Percentiles rank a stretch among this genome's conserved stretches.
phyloP scores from a whole-genome alignment of 2,888 invertebrate genomes.

The Acronicta aceris region DNA sequence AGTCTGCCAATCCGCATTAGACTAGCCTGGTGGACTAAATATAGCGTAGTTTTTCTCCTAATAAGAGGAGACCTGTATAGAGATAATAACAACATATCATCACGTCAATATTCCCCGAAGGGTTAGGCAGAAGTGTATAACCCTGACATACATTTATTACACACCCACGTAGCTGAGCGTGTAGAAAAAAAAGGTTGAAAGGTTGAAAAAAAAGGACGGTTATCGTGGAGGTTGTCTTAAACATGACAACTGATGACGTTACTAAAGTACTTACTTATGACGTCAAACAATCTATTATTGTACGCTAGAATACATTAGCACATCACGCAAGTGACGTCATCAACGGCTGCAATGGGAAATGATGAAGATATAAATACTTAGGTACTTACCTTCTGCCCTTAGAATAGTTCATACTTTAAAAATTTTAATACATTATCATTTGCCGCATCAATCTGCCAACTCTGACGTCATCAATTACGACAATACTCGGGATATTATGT shows the following conservation, averaged over 20 bases:
- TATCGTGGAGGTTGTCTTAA: background rate
- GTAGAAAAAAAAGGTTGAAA: too few relatives aligned
- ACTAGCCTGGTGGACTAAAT: too few relatives aligned
- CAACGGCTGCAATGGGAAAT: background rate
- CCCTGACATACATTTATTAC: too few relatives aligned
- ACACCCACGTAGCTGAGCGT: too few relatives aligned
- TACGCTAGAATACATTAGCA: background rate
- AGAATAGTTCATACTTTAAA: background rate
- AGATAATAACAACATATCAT: too few relatives aligned
- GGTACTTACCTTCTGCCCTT: background rate
- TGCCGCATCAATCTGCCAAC: slow-evolving; percentile 1
- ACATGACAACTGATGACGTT: background rate
- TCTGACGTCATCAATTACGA: slow-evolving; percentile 17
- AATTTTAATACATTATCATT: too few relatives aligned
- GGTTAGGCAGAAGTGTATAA: too few relatives aligned
- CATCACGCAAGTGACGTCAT: background rate
- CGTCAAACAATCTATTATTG: background rate
- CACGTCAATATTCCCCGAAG: too few relatives aligned
- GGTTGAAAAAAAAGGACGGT: too few relatives aligned
- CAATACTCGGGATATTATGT: background rate
- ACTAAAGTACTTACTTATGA: background rate
- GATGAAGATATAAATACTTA: background rate
- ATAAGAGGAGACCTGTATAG: too few relatives aligned
- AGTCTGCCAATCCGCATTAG: too few relatives aligned
- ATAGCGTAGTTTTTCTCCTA: too few relatives aligned